phyloP scores from a whole-genome alignment of 2,113 vertebrate genomes.

The Melospiza melodia region DNA sequence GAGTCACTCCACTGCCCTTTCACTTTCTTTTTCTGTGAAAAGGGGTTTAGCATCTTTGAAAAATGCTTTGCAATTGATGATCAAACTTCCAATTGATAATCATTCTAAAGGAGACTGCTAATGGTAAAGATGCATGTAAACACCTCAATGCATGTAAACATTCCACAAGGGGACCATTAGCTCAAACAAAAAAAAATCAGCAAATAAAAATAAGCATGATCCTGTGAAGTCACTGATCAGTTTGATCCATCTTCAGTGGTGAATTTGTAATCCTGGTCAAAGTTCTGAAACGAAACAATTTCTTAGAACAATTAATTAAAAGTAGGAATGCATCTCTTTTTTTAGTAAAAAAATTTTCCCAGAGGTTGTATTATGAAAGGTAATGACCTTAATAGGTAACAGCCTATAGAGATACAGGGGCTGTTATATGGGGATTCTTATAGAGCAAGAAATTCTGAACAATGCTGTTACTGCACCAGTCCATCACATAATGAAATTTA shows the following conservation, averaged over 20 bases:
- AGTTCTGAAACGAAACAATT: neutral
- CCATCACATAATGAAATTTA: neutral
- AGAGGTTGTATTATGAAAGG: neutral
- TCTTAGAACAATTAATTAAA: neutral
- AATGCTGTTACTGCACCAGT: neutral
- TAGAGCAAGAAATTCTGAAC: neutral
- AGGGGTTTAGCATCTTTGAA: neutral
- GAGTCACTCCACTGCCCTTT: neutral
- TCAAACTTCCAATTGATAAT: neutral
- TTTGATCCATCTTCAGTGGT: neutral
- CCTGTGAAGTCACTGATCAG: neutral
- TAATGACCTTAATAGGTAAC: neutral
- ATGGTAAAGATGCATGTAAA: neutral
- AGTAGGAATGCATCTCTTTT: neutral
- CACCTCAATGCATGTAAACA: neutral
- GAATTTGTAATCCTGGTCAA: neutral
- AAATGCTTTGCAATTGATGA: neutral
- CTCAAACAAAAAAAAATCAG: neutral
- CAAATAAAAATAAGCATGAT: neutral
- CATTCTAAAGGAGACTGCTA: neutral
- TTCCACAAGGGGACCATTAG: neutral
- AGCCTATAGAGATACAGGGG: neutral
- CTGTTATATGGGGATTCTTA: neutral
- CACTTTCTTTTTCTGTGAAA: conserved; percentile 54
- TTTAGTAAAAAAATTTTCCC: neutral